A percentile compares a stretch with the other conserved stretches of the same genome.
Evolutionary conservation across 2,888 invertebrate species (phyloP).

Genomic region (Aporophyla lueneburgensis): DNA sequence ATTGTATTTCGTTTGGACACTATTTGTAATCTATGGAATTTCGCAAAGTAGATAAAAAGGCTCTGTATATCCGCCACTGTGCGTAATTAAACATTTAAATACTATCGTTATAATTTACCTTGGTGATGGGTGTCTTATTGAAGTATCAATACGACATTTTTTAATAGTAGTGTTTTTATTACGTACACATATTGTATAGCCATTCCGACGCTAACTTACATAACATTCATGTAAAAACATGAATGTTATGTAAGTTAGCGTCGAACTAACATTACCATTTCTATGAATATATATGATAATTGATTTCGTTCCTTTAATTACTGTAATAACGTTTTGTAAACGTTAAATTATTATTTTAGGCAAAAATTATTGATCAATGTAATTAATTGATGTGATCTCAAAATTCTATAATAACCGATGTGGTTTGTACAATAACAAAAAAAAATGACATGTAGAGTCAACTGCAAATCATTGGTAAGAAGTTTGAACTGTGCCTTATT

Average conservation of each 20-base stretch:
- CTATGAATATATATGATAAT: neutral
- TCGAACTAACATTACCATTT: neutral
- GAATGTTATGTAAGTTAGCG: too few species aligned
- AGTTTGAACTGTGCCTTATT: neutral
- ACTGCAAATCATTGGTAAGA: neutral
- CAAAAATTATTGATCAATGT: neutral
- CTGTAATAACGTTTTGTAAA: neutral
- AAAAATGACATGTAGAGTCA: neutral
- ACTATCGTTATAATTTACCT: neutral
- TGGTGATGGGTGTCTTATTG: neutral
- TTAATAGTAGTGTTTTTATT: neutral
- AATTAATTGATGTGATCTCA: constrained; percentile 35
- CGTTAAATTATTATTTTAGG: neutral
- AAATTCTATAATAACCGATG: constrained; percentile 9
- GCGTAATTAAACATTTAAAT: neutral
- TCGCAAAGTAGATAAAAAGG: neutral
- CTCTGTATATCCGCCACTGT: neutral
- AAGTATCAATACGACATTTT: neutral
- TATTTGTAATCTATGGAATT: neutral
- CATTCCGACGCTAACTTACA: neutral
- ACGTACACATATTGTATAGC: too few species aligned
- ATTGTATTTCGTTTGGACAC: too few species aligned
- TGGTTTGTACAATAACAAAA: neutral
- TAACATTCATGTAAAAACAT: constrained; percentile 2
- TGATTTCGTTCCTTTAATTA: constrained; percentile 2